Conservation (phyloP, 2,888 invertebrate species). For the Caradrina kadenii region DNA sequence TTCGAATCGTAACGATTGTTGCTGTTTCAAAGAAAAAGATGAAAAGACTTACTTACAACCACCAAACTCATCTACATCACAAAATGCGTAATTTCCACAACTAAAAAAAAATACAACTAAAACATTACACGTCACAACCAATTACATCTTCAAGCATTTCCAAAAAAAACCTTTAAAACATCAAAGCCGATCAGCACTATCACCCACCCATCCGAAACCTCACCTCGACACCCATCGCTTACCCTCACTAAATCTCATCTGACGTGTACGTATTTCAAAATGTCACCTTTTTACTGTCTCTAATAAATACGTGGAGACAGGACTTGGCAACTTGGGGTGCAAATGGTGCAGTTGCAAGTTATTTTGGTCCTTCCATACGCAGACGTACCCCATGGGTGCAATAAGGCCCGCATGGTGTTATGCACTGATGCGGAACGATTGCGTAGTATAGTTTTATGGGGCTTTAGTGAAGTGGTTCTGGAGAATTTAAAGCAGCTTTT, state of each 20-base stretch:
- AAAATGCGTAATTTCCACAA: background rate
- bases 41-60: background rate
- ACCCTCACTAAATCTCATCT: constrained; percentile 49
- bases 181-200: constrained; percentile 33
- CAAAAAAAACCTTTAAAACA: constrained; percentile 28
- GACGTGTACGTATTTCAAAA: constrained; percentile 56
- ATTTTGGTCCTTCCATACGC: constrained; percentile 58
- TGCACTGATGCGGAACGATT: constrained; percentile 57
- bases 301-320: constrained; percentile 62
- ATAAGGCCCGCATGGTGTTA: constrained; percentile 57
- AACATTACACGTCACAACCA: constrained; percentile 9
- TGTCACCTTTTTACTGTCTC: constrained; percentile 54
- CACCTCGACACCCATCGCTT: constrained; percentile 50
- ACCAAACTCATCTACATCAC: no score
- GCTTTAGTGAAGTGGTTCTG: constrained; percentile 51
- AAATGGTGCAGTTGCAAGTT: constrained; percentile 53
- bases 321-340: constrained; percentile 40
- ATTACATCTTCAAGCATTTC: constrained; percentile 21
- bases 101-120: background rate
- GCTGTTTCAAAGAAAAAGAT: background rate
- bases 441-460: constrained; percentile 67
- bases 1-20: background rate
- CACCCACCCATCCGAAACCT: constrained; percentile 46
- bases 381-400: constrained; percentile 63
- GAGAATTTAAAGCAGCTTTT: constrained; percentile 8